phyloP scores from a whole-genome alignment of 2,888 invertebrate genomes.

The Cephus rjabovi region DNA sequence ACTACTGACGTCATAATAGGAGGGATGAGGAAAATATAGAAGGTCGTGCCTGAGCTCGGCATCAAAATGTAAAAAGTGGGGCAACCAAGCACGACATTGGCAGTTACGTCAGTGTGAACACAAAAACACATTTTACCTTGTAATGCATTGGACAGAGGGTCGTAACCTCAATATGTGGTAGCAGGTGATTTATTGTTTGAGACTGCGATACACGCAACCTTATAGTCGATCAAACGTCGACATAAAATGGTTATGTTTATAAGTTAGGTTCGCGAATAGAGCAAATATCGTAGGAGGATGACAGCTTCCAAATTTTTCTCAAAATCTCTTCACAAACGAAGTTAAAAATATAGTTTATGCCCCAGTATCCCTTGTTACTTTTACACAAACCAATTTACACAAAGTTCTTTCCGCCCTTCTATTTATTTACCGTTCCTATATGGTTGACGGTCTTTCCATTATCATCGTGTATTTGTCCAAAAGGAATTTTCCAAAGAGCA shows the following conservation, averaged over 20 bases:
- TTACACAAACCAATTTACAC: too few species aligned
- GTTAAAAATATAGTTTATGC: neutral
- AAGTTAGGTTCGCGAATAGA: neutral
- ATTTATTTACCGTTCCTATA: neutral
- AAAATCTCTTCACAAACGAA: neutral
- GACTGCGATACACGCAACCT: neutral
- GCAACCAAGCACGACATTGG: neutral
- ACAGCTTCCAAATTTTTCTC: neutral
- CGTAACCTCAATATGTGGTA: neutral
- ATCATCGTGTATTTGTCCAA: neutral
- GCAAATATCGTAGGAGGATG: neutral
- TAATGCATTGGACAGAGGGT: neutral
- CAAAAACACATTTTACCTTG: neutral
- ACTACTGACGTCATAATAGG: neutral
- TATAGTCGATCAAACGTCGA: neutral
- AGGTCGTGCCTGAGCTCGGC: neutral
- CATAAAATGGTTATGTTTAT: neutral
- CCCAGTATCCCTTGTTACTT: neutral
- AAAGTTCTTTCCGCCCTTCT: too few species aligned
- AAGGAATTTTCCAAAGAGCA: neutral
- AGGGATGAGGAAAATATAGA: neutral
- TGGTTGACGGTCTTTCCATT: neutral
- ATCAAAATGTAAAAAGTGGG: neutral
- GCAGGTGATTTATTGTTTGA: neutral
- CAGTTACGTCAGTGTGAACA: neutral